Conservation (phyloP, 2,888 invertebrate genomes). For the Melieria crassipennis region DNA sequence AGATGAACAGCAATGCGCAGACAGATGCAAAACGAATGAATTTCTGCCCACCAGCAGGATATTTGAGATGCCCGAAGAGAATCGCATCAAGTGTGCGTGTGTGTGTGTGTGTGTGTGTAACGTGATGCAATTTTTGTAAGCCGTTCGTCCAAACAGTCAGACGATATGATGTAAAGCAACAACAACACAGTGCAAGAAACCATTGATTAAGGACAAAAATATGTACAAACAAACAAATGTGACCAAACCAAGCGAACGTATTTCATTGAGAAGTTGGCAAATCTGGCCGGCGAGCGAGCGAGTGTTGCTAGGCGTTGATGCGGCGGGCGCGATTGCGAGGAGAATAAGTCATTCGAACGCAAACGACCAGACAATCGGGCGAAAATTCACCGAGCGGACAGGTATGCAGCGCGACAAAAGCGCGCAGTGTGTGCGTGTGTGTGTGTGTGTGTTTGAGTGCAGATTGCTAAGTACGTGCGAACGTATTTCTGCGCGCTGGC, state of each 20-base stretch:
- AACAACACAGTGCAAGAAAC: constrained; percentile 37
- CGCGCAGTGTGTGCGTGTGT: not conserved
- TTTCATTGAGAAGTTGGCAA: constrained; percentile 62
- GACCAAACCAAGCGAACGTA: constrained; percentile 58
- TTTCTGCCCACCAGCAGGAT: constrained; percentile 64
- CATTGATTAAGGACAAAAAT: constrained; percentile 47
- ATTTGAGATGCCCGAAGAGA: constrained; percentile 58
- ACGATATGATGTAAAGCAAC: constrained; percentile 25
- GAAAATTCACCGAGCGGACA: not conserved
- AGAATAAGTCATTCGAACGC: constrained; percentile 28
- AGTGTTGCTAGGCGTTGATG: not conserved
- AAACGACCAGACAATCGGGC: not conserved
- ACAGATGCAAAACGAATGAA: constrained; percentile 29
- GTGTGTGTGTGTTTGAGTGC: no score
- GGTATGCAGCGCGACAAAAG: not conserved
- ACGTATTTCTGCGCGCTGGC: not conserved
- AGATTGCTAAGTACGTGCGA: not conserved
- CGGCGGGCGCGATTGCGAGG: constrained; percentile 2
- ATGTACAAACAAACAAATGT: constrained; percentile 24
- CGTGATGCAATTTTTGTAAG: not conserved
- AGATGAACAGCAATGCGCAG: constrained; percentile 25
- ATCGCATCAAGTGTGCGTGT: not conserved
- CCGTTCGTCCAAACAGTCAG: not conserved
- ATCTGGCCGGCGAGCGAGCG: not conserved
- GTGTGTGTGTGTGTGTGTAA: not conserved